Percentiles rank a stretch among this genome's conserved stretches.
Evolutionary conservation across 1,140 invertebrate genomes (phyloP).

Genomic region (Macrocentrus cingulum): DNA sequence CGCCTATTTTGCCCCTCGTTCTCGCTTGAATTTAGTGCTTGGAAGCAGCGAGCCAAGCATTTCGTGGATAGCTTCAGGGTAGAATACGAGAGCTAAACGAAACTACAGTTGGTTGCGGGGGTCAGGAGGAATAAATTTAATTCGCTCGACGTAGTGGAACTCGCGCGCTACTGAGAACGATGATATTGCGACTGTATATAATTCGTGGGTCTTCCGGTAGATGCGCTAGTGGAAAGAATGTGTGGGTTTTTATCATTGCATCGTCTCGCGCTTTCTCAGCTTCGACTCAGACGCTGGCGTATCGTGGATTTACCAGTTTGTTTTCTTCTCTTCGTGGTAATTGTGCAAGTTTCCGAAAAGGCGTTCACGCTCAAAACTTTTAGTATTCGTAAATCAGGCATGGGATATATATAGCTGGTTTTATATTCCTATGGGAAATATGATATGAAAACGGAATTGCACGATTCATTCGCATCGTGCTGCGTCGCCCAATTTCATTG

Average conservation of each 20-base stretch:
- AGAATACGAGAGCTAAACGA: conserved; percentile 21
- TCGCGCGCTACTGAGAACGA: conserved; percentile 22
- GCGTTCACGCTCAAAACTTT: conserved; percentile 37
- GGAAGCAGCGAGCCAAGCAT: conserved; percentile 17
- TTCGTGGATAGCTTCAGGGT: conserved; percentile 4
- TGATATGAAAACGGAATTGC: neutral
- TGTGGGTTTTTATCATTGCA: conserved; percentile 8
- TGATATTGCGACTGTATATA: conserved; percentile 22
- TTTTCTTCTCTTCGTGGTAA: conserved; percentile 43
- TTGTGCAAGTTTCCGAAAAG: conserved; percentile 40
- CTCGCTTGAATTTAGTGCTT: conserved; percentile 11
- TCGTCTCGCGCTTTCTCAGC: neutral
- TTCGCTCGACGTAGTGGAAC: conserved; percentile 14
- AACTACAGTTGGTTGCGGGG: conserved; percentile 6
- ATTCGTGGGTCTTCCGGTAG: neutral
- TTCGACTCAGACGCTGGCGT: neutral
- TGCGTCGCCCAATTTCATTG: too few species aligned
- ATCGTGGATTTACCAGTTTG: conserved; percentile 45
- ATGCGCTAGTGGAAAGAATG: conserved; percentile 8
- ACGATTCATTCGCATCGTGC: too few species aligned
- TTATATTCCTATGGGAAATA: neutral
- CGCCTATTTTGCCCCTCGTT: neutral
- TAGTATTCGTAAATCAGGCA: conserved; percentile 44
- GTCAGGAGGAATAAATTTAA: conserved; percentile 26
- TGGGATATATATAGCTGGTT: neutral